These are phyloP conservation scores for Pteropus alecto DNA, from an alignment of 2,113 vertebrate genomes.

Conservation along the genomic window DNA sequence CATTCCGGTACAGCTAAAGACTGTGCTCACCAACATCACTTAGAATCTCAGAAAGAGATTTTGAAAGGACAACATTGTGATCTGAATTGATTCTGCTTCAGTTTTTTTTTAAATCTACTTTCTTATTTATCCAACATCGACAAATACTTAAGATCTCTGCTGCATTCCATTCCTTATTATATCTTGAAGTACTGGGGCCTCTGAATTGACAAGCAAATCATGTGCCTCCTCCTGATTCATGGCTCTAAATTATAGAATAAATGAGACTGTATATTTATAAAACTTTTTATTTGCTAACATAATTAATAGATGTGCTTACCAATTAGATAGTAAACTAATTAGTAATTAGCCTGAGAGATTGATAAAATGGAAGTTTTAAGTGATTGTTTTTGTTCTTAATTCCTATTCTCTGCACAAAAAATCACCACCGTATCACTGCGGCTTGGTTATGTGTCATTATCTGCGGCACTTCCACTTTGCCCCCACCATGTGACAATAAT, in stretches of 20 bases:
- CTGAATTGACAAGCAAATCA: constrained; percentile 4
- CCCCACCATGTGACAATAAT: not conserved
- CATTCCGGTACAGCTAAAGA: not conserved
- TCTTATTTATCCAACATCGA: constrained; percentile 15
- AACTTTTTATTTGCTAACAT: constrained; percentile 54
- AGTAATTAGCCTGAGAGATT: constrained; percentile 17
- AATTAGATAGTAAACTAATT: constrained; percentile 54
- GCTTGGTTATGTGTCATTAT: not conserved
- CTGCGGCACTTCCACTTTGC: not conserved
- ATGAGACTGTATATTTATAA: constrained; percentile 22
- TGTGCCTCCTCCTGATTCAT: constrained; percentile 51
- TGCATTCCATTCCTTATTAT: not conserved
- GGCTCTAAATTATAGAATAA: constrained; percentile 60
- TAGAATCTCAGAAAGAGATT: not conserved
- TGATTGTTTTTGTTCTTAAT: constrained; percentile 54
- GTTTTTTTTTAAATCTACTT: not conserved
- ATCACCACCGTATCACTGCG: not conserved
- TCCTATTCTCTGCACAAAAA: not conserved
- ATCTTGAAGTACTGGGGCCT: not conserved
- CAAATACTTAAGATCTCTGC: constrained; percentile 20
- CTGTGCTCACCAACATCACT: not conserved
- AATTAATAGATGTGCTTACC: constrained; percentile 48
- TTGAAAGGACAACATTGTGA: not conserved
- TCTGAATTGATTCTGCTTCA: not conserved
- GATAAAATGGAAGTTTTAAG: constrained; percentile 7